Percentiles rank a stretch among this genome's conserved stretches.
Conservation (phyloP, 1,140 invertebrate genomes). For the Bombus superbus region DNA sequence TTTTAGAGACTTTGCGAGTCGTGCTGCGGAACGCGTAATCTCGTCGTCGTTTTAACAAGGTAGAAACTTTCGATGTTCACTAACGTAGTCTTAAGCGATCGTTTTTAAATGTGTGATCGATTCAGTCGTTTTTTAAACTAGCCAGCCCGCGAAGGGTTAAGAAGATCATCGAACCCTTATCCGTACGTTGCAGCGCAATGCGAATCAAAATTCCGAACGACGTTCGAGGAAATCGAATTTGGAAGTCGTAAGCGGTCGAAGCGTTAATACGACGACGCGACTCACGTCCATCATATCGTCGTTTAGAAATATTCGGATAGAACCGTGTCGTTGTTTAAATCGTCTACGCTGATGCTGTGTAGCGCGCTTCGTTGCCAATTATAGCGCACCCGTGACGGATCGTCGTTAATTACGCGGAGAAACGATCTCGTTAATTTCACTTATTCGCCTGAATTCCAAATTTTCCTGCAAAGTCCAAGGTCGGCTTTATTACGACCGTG, state of each 20-base stretch:
- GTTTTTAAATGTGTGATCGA: constrained; percentile 19
- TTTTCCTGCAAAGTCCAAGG: too few species aligned
- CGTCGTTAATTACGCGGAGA: not conserved
- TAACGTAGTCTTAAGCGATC: constrained; percentile 24
- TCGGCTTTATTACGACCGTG: too few species aligned
- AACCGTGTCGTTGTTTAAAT: constrained; percentile 14
- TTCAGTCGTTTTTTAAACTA: not conserved
- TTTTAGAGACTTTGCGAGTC: constrained; percentile 2
- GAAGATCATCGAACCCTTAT: constrained; percentile 8
- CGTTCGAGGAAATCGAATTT: not conserved
- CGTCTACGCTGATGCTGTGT: not conserved
- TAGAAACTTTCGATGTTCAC: constrained; percentile 27
- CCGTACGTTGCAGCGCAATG: not conserved
- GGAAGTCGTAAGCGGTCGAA: not conserved
- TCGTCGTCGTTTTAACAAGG: not conserved
- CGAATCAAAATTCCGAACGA: not conserved
- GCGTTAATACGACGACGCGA: constrained; percentile 14
- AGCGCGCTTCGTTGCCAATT: not conserved
- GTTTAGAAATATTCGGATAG: constrained; percentile 1
- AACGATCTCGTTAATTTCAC: not conserved
- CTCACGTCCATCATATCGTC: not conserved
- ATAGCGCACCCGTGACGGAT: not conserved
- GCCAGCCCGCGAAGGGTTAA: constrained; percentile 30
- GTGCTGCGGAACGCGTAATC: not conserved
- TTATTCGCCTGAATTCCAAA: not conserved